phyloP scores from a whole-genome alignment of 2,113 vertebrate genomes.

The Dromaius novaehollandiae region DNA sequence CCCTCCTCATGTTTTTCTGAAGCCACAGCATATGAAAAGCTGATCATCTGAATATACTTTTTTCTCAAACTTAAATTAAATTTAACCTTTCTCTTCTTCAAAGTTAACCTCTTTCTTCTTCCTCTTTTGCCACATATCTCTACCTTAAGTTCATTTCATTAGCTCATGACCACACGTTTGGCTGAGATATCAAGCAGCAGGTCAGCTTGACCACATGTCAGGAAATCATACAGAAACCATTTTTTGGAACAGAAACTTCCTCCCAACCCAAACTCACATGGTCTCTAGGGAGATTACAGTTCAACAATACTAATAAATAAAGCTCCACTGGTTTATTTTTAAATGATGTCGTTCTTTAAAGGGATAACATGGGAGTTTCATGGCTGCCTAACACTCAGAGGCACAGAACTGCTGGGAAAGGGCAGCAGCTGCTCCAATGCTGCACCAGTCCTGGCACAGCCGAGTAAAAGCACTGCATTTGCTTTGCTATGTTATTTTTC shows the following conservation, averaged over 20 bases:
- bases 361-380: background rate
- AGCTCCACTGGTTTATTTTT: background rate
- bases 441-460: background rate
- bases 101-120: background rate
- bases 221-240: background rate
- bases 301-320: constrained; percentile 10
- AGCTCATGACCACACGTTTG: background rate
- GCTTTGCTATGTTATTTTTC: background rate
- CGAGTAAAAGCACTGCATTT: background rate
- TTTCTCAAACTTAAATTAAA: background rate
- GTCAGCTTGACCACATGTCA: background rate
- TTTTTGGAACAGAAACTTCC: background rate
- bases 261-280: background rate
- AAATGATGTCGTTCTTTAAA: background rate
- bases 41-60: background rate
- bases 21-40: background rate
- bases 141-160: background rate
- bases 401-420: background rate
- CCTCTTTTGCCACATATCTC: background rate
- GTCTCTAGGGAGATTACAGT: background rate
- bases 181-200: background rate
- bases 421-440: background rate
- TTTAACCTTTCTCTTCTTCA: background rate
- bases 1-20: background rate
- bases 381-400: background rate